Percentiles rank a stretch among this genome's conserved stretches.
These are phyloP conservation scores for Cyphomyrus plagiostoma DNA, from an alignment of 2,113 vertebrate genomes.

Conservation along the genomic window DNA sequence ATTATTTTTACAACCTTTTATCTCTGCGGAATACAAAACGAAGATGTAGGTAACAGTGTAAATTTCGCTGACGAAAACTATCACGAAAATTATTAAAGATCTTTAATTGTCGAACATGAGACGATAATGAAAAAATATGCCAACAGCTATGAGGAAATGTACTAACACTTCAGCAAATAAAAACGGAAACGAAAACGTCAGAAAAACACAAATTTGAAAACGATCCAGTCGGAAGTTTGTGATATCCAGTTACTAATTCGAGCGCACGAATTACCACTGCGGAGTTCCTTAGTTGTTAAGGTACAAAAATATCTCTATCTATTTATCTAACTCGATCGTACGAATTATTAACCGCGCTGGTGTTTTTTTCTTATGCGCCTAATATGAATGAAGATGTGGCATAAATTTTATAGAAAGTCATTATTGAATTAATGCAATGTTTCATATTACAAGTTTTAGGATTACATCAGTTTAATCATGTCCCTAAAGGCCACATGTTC, in stretches of 20 bases:
- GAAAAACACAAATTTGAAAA: neutral
- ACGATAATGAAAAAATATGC: neutral
- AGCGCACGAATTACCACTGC: no score
- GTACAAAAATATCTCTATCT: no score
- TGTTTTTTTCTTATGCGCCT: neutral
- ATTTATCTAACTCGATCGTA: no score
- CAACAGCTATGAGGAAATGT: neutral
- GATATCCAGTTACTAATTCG: no score
- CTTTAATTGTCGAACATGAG: neutral
- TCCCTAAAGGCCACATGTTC: neutral
- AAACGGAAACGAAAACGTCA: neutral
- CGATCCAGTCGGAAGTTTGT: neutral
- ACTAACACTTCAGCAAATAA: neutral
- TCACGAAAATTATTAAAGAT: neutral
- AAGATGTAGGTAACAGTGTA: neutral
- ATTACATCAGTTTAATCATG: neutral
- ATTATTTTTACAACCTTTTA: neutral
- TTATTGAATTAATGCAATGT: neutral
- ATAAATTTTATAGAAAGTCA: neutral
- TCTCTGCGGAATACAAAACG: neutral
- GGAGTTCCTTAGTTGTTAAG: no score
- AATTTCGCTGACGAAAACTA: neutral
- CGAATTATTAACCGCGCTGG: neutral
- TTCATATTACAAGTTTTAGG: neutral
- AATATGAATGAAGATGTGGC: neutral